phyloP scores from a whole-genome alignment of 2,888 invertebrate genomes.

The Agrotis ipsilon region DNA sequence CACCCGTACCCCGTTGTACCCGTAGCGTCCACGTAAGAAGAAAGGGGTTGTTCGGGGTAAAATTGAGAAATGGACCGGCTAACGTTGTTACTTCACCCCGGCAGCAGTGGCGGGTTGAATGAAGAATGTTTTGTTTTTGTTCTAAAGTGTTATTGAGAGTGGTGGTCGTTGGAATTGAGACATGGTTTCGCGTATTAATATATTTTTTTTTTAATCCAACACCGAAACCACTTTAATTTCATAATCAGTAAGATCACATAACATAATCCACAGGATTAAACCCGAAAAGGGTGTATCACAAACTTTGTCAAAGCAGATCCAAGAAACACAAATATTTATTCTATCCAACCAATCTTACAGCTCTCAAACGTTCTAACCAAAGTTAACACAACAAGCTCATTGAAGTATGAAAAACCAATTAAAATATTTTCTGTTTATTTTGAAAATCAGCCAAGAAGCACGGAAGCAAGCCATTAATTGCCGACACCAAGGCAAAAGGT shows the following conservation, averaged over 20 bases:
- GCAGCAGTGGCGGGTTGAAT: slow-evolving; percentile 81
- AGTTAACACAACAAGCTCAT: slow-evolving; percentile 64
- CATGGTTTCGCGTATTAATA: not conserved
- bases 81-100: slow-evolving; percentile 88
- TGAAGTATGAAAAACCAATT: slow-evolving; percentile 69
- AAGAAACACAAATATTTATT: slow-evolving; percentile 57
- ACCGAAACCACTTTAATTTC: not conserved
- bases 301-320: slow-evolving; percentile 53
- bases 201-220: not conserved
- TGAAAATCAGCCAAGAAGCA: slow-evolving; percentile 67
- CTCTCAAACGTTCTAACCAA: slow-evolving; percentile 59
- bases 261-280: slow-evolving; percentile 33
- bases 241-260: slow-evolving; percentile 6
- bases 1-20: slow-evolving; percentile 65
- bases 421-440: slow-evolving; percentile 70
- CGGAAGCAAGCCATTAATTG: slow-evolving; percentile 80
- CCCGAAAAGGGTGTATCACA: slow-evolving; percentile 23
- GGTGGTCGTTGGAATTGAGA: slow-evolving; percentile 45
- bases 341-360: slow-evolving; percentile 39
- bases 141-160: slow-evolving; percentile 72
- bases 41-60: slow-evolving; percentile 81
- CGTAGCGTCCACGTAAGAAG: slow-evolving; percentile 80
- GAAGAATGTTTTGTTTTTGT: slow-evolving; percentile 86
- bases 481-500: slow-evolving; percentile 76
- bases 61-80: slow-evolving; percentile 91